Evolutionary conservation across 2,888 invertebrate genomes (phyloP), one percentile per base, ranked within the genome.

Genomic region (Andrena praecox): DNA sequence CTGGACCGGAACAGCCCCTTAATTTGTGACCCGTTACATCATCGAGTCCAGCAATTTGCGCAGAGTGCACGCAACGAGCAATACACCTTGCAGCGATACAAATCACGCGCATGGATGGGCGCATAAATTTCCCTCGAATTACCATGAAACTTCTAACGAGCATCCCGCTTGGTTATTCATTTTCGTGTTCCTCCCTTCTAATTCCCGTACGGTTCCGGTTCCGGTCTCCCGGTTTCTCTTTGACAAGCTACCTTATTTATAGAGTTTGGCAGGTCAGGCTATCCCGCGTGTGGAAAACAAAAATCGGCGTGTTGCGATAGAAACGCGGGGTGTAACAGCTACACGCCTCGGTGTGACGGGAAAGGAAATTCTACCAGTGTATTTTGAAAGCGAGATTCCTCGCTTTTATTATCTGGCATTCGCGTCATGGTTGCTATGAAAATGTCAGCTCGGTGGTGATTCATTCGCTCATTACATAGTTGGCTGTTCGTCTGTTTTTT

Each of bases 401-500:
- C 68, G 85, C 85, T 70, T 85, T 79, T 79, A 79, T 72, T 85
- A 76, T 78, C 79, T 75, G 66, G 67, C 75, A 85, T 83, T 80
- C 77, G 75, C 82, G 86, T 85, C 74, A 85, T 71, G 84, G 84
- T 84, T 72, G 80, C 72, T 66, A 80, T 79, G 87, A 91, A 90
- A 91, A 91, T 91, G 91, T 91, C 91, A 91, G 90, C 87, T 83
- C 78, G 76, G 72, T 90, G 90, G 88, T 91, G 91, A 91, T 88
- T 91, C 90, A 91, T 86, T 88, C 82, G 72, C 79, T 86, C 79
- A 71, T 86, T 83, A 42, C 42, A 42, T 16, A 75, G 76, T 56
- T 82, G 59, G 16, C 72, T 73, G 82, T 75, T 79, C 85, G 71
- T 85, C 77, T 81, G 76, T 85, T 86, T 87, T 72, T 79, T 60